phyloP scores from a whole-genome alignment of 2,113 vertebrate genomes.

The Neodon shergylaensis region DNA sequence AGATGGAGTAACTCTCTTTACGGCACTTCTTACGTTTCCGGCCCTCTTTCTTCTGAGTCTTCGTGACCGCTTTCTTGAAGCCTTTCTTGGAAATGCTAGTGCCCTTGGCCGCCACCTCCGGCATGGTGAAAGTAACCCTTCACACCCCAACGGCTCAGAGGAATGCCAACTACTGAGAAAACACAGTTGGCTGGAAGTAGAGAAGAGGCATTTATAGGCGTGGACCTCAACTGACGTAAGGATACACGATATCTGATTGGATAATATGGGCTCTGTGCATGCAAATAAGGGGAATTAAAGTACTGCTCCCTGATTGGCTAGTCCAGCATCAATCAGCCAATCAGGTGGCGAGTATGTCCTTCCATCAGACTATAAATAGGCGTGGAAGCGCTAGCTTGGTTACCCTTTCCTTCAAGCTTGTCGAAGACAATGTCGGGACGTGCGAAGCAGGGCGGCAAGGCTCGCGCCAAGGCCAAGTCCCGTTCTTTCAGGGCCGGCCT shows the following conservation, averaged over 20 bases:
- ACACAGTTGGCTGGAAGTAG: accelerated
- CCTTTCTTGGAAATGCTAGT: neutral
- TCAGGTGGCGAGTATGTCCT: neutral
- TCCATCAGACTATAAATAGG: conserved; percentile 34
- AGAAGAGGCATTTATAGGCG: conserved; percentile 53
- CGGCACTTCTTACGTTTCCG: neutral
- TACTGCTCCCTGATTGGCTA: conserved; percentile 56
- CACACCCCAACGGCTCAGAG: no score
- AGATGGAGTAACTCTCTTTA: conserved; percentile 38
- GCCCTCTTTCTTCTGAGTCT: neutral
- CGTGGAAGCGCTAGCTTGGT: accelerated
- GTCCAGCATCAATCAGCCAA: neutral
- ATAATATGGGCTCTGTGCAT: neutral
- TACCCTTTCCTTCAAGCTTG: accelerated
- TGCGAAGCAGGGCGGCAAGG: accelerated
- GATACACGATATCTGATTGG: conserved; percentile 55
- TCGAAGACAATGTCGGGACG: neutral
- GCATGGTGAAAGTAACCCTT: neutral
- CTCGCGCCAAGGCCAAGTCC: accelerated
- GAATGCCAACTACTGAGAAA: neutral
- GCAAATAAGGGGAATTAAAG: conserved; percentile 56
- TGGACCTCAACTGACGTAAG: accelerated
- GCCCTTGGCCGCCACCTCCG: accelerated
- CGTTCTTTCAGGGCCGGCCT: neutral
- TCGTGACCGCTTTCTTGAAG: neutral